Evolutionary conservation across 2,797 vertebrate species (phyloP).

Genomic region (Morus bassanus): DNA sequence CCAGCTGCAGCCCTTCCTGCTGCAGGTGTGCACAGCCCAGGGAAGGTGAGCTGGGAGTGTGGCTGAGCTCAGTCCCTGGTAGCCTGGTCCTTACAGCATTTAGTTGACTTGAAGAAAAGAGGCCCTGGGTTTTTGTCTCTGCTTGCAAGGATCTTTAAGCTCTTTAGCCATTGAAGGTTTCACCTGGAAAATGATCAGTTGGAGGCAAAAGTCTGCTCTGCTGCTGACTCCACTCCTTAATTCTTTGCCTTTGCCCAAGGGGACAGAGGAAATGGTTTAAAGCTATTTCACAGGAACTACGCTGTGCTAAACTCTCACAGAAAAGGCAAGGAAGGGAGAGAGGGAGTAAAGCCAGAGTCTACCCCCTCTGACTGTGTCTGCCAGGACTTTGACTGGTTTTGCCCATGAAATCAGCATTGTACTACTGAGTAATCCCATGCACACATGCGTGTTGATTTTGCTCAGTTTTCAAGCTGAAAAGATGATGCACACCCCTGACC

Average conservation of each 20-base stretch:
- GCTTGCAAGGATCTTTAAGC: background rate
- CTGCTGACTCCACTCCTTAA: background rate
- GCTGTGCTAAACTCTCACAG: background rate
- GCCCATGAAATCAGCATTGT: background rate
- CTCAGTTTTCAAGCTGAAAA: background rate
- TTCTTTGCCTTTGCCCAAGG: background rate
- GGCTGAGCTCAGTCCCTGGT: background rate
- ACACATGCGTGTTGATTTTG: accelerated
- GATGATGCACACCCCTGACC: background rate
- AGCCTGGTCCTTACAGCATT: background rate
- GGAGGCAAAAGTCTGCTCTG: background rate
- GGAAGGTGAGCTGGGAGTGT: background rate
- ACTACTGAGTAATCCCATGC: background rate
- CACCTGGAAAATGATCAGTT: background rate
- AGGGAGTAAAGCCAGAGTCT: background rate
- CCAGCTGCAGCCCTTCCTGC: background rate
- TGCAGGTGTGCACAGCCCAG: background rate
- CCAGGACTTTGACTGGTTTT: background rate
- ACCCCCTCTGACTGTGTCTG: background rate
- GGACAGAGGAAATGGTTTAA: background rate
- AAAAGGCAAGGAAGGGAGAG: background rate
- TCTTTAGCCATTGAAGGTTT: background rate
- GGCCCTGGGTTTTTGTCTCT: background rate
- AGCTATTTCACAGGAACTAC: background rate
- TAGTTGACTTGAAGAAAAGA: background rate